phyloP scores from a whole-genome alignment of 2,113 vertebrate genomes.

The Campylorhamphus procurvoides region DNA sequence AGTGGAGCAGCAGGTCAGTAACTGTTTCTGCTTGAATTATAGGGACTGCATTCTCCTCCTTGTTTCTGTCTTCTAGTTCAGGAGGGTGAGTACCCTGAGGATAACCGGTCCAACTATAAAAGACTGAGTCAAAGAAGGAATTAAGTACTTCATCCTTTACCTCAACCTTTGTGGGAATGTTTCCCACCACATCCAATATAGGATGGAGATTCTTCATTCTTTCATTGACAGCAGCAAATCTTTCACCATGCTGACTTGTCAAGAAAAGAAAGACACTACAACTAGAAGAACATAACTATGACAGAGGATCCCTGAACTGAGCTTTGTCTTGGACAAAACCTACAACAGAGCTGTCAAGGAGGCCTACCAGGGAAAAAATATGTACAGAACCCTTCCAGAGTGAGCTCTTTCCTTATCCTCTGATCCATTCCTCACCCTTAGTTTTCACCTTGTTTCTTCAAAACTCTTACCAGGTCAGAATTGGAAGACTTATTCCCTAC shows the following conservation, averaged over 20 bases:
- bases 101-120: neutral
- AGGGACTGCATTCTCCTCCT: neutral
- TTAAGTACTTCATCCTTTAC: neutral
- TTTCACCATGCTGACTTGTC: neutral
- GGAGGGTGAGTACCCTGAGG: neutral
- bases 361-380: neutral
- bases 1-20: neutral
- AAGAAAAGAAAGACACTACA: neutral
- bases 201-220: neutral
- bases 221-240: neutral
- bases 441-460: neutral
- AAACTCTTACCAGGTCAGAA: neutral
- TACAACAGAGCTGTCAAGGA: neutral
- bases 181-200: neutral
- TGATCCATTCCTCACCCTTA: neutral
- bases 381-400: fast-evolving
- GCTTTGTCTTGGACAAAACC: neutral
- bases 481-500: neutral
- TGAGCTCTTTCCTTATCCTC: neutral
- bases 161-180: neutral
- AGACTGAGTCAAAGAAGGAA: neutral
- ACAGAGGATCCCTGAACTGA: neutral
- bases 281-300: neutral
- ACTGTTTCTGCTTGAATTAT: neutral
- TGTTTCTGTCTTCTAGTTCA: neutral